Evolutionary conservation across 2,113 vertebrate species (phyloP).

Genomic region (Tor tambroides): DNA sequence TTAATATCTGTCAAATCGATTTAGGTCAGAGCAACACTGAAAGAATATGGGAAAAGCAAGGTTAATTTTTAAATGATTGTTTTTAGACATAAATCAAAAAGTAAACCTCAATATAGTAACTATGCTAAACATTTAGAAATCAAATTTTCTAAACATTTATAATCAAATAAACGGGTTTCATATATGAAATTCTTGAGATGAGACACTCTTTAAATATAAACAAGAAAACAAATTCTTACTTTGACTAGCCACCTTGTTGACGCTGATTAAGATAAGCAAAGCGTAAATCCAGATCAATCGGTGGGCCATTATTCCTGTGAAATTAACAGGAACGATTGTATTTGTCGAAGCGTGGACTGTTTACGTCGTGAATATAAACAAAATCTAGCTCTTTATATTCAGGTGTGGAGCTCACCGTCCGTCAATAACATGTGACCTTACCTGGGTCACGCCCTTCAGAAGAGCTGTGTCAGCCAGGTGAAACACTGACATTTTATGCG

Average conservation of each 20-base stretch:
- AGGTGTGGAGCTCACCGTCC: background rate
- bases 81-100: background rate
- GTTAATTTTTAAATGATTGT: no score
- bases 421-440: background rate
- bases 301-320: background rate
- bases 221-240: background rate
- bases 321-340: background rate
- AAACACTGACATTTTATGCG: background rate
- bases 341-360: no score
- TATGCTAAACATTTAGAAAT: background rate
- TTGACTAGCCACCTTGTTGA: constrained; percentile 11
- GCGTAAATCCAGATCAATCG: background rate
- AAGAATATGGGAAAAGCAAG: no score
- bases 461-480: no score
- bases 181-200: background rate
- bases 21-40: background rate
- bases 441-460: background rate
- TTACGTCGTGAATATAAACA: background rate
- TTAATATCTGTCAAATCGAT: background rate
- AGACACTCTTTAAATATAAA: no score
- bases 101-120: background rate
- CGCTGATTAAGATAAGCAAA: background rate
- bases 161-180: background rate
- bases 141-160: background rate
- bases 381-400: background rate